Conservation (phyloP, 1,140 invertebrate species). For the Archivesica marissinica region DNA sequence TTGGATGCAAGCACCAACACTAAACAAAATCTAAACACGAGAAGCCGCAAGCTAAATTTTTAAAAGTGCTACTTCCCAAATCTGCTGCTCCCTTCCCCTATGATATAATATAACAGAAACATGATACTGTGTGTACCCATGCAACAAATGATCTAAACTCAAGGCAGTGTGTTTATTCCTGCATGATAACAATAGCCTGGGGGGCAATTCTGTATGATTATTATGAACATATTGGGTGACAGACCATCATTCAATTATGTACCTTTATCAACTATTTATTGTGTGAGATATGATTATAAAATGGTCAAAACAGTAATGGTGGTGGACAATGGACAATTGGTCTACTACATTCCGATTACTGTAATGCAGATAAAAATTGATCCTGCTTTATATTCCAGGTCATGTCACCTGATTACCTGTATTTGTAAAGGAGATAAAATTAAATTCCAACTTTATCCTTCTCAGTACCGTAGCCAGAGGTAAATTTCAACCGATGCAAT, state of each 20-base stretch:
- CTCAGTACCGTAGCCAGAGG: too few species aligned
- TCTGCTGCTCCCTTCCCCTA: too few species aligned
- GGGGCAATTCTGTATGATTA: not conserved
- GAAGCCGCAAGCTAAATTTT: not conserved
- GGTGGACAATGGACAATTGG: not conserved
- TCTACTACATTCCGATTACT: not conserved
- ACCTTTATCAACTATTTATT: not conserved
- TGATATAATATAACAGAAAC: too few species aligned
- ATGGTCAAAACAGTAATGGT: not conserved
- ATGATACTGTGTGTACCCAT: too few species aligned
- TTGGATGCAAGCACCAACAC: not conserved
- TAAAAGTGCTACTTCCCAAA: not conserved
- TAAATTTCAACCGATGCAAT: too few species aligned
- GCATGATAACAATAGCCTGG: not conserved
- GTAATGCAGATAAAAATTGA: too few species aligned
- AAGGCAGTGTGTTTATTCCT: too few species aligned
- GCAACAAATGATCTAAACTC: too few species aligned
- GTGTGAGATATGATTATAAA: not conserved
- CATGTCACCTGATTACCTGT: too few species aligned
- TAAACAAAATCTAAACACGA: not conserved
- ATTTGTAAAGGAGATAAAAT: too few species aligned
- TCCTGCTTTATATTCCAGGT: too few species aligned
- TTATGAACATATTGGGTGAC: not conserved
- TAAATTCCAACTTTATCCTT: too few species aligned
- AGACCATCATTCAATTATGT: slow-evolving; percentile 29